These are phyloP conservation scores for Verasper variegatus DNA, from an alignment of 2,113 vertebrate genomes.

Conservation along the genomic window DNA sequence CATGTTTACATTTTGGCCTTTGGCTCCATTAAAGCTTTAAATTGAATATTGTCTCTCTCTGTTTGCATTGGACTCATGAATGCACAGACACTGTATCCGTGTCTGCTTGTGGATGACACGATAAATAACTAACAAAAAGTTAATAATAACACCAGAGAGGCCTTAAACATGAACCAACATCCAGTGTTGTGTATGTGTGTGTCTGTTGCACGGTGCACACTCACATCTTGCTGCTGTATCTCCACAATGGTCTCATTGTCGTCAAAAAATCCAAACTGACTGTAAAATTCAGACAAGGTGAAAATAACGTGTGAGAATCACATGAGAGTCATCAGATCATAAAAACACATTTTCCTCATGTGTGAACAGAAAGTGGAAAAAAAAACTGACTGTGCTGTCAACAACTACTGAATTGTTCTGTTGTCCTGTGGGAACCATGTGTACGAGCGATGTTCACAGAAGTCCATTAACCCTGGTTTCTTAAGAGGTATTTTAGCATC, in stretches of 20 bases:
- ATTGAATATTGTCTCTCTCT: too few relatives aligned
- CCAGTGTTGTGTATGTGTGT: background rate
- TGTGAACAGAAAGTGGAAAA: background rate
- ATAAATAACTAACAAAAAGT: too few relatives aligned
- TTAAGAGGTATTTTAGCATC: background rate
- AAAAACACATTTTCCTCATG: background rate
- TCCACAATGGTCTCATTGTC: slow-evolving; percentile 89
- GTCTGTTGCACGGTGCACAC: slow-evolving; percentile 38
- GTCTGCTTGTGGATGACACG: too few relatives aligned
- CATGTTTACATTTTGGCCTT: too few relatives aligned
- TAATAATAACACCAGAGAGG: too few relatives aligned
- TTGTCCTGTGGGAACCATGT: too few relatives aligned
- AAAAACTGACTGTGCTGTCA: background rate
- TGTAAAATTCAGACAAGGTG: slow-evolving; percentile 59
- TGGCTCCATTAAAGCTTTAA: too few relatives aligned
- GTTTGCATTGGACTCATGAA: too few relatives aligned
- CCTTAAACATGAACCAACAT: background rate
- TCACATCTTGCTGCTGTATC: slow-evolving; percentile 88
- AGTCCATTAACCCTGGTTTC: background rate
- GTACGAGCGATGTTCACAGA: background rate
- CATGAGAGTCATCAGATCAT: slow-evolving; percentile 45
- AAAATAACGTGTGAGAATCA: slow-evolving; percentile 31
- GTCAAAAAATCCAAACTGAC: slow-evolving; percentile 92
- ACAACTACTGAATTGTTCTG: too few relatives aligned
- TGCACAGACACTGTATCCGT: too few relatives aligned